Evolutionary conservation across 2,113 vertebrate genomes (phyloP).

Genomic region (Crotalus tigris): DNA sequence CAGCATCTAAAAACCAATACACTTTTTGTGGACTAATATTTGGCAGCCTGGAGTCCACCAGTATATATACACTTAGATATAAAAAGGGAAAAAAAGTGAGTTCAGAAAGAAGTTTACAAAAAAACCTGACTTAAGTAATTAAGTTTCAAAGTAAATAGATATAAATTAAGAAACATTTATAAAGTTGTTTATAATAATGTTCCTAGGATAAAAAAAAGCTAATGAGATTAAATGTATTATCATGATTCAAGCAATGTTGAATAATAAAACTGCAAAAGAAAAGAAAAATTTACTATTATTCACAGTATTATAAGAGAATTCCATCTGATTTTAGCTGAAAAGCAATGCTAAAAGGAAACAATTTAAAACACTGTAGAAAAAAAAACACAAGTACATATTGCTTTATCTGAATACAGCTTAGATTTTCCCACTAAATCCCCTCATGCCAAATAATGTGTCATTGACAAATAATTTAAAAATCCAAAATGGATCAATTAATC

Average conservation of each 20-base stretch:
- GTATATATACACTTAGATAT: neutral
- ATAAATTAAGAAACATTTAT: neutral
- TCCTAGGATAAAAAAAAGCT: neutral
- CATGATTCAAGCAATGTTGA: constrained; percentile 17
- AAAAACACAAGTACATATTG: constrained; percentile 47
- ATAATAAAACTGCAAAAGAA: constrained; percentile 20
- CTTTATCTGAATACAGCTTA: constrained; percentile 39
- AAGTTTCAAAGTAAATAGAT: neutral
- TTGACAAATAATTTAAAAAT: constrained; percentile 37
- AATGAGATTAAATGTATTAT: neutral
- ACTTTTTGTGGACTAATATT: neutral
- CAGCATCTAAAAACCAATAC: neutral
- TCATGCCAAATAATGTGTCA: constrained; percentile 60
- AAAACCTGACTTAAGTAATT: neutral
- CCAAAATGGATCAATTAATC: constrained; percentile 51
- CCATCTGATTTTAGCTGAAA: neutral
- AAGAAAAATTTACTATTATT: constrained; percentile 31
- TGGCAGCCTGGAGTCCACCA: neutral
- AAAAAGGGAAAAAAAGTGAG: neutral
- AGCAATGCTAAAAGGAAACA: constrained; percentile 38
- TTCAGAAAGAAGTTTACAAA: neutral
- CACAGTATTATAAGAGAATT: constrained; percentile 38
- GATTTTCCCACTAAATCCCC: constrained; percentile 37
- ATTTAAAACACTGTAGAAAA: constrained; percentile 46
- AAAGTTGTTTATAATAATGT: neutral